Percentiles rank a stretch among this genome's conserved stretches.
Conservation (phyloP, 2,888 invertebrate species). For the Heliothis peltigera region DNA sequence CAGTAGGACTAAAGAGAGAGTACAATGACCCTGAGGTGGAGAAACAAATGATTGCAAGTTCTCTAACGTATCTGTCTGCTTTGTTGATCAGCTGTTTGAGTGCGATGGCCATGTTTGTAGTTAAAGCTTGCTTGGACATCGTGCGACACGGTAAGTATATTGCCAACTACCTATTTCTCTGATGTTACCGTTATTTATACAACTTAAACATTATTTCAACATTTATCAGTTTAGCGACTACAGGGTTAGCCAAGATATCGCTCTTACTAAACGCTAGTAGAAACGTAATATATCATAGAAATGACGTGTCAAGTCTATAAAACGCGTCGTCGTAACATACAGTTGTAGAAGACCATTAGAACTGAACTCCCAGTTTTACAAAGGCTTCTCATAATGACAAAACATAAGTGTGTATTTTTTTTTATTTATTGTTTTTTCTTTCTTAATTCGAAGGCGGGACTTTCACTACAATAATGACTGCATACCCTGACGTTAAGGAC, state of each 20-base stretch:
- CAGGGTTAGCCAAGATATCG: no score
- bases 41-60: slow-evolving; percentile 68
- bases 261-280: no score
- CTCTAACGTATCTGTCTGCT: slow-evolving; percentile 57
- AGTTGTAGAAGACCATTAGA: no score
- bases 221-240: no score
- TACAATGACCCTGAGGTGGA: slow-evolving; percentile 72
- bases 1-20: slow-evolving; percentile 63
- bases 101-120: slow-evolving; percentile 60
- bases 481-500: slow-evolving; percentile 72
- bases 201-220: no score
- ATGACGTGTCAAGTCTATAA: no score
- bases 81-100: slow-evolving; percentile 48
- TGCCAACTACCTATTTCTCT: slow-evolving; percentile 40
- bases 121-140: slow-evolving; percentile 58
- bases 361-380: no score
- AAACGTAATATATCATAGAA: no score
- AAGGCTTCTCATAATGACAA: no score
- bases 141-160: slow-evolving; percentile 48
- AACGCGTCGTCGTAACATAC: no score
- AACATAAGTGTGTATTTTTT: slow-evolving; percentile 30
- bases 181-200: no score
- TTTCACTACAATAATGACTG: slow-evolving; percentile 68
- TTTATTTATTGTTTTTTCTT: no score
- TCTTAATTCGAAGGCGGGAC: slow-evolving; percentile 57